A percentile compares a stretch with the other conserved stretches of the same genome.
Conservation (phyloP, 2,113 vertebrate genomes). For the Coryphaenoides rupestris region DNA sequence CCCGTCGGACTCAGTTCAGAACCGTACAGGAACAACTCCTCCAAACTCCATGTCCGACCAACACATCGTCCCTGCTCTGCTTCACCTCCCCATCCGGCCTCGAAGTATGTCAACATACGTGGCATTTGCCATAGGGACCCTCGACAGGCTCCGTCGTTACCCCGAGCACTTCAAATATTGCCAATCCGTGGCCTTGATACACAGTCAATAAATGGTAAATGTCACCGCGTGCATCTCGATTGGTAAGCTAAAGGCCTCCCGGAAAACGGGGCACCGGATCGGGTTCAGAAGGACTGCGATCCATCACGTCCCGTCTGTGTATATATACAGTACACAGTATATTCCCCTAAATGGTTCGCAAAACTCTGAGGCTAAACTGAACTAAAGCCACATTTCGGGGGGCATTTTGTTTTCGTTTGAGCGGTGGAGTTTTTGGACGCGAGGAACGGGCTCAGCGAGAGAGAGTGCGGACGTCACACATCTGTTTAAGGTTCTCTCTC, state of each 20-base stretch:
- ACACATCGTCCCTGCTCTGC: slow-evolving; percentile 18
- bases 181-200: slow-evolving; percentile 4
- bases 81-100: too few relatives aligned
- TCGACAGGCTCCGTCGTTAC: background rate
- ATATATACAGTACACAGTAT: too few relatives aligned
- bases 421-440: slow-evolving; percentile 12
- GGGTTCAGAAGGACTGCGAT: slow-evolving; percentile 15
- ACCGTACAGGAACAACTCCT: slow-evolving; percentile 16
- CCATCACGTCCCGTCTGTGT: slow-evolving; percentile 12
- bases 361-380: slow-evolving; percentile 2
- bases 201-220: slow-evolving; percentile 24
- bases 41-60: slow-evolving; percentile 17
- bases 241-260: background rate
- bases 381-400: too few relatives aligned
- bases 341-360: slow-evolving; percentile 2
- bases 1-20: slow-evolving; percentile 40
- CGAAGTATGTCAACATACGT: slow-evolving; percentile 26
- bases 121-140: slow-evolving; percentile 7
- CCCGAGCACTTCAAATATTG: slow-evolving; percentile 6
- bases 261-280: slow-evolving; percentile 24
- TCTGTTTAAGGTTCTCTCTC: slow-evolving; percentile 24
- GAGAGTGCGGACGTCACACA: slow-evolving; percentile 19
- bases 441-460: background rate
- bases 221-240: slow-evolving; percentile 17
- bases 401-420: slow-evolving; percentile 22